Base-by-base conservation (phyloP, 2,797 vertebrate species). In the Synaphobranchus kaupii region DNA sequence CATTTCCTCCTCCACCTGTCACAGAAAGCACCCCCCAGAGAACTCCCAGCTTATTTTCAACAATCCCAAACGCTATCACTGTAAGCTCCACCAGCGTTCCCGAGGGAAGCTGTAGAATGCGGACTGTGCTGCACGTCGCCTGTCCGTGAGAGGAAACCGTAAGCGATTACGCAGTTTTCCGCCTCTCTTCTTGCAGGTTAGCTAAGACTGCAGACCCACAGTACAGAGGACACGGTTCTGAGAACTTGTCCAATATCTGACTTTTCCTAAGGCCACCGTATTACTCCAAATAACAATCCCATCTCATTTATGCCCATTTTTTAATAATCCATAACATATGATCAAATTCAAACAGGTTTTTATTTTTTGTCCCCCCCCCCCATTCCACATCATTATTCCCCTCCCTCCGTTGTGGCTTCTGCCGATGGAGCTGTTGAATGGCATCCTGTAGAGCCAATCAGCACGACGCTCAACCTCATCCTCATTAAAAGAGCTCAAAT, bases 71-170 rank as follows among this genome's bases (percentile, higher is more conserved):
- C 87, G 73, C 86, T 71, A 85, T 83, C 2, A 44, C 50, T 28
- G 50, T 44, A 80, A 82, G 60, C 25, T 66, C n/a, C 4, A 78
- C n/a, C 4, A 78, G 68, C 71, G 56, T 34, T 83, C n/a, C 6
- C 15, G 52, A 44, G 39, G 8, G 56, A 50, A 52, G 56, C 44
- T 31, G 28, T 22, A 22, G 34, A 50, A 12, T 28, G 90, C 90
- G 88, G 89, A 84, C 78, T 84, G 87, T 71, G 89, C 84, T 86
- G 86, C 84, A 4, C 5, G 50, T 52, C 5, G 5, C 50, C 85
- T 89, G 91, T 87, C 91, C 88, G 89, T 88, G 73, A 76, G 25
- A 92, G 47, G 82, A 90, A 91, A 87, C 89, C 73, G 83, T 68
- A 34, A 80, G n/a, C 88, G 87, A 91, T 90, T 88, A 80, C 88